Percentiles rank a stretch among this genome's conserved stretches.
phyloP scores from a whole-genome alignment of 2,113 vertebrate species.

The Neofelis nebulosa region DNA sequence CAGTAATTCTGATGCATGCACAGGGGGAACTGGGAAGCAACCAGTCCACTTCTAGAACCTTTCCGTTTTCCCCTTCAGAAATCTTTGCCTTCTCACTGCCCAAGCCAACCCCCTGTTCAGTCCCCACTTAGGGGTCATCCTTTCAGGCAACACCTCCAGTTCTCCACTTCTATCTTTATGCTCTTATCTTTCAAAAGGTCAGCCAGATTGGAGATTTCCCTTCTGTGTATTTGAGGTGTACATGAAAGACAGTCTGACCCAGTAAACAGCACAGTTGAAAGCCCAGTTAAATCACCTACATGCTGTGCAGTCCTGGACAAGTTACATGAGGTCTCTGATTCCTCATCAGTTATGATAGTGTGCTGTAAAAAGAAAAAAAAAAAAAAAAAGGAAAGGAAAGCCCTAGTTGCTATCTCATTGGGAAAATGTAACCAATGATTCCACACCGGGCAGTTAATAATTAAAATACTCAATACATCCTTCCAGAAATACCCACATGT shows the following conservation, averaged over 20 bases:
- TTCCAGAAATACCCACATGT: background rate
- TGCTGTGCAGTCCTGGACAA: background rate
- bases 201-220: background rate
- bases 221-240: background rate
- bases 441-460: background rate
- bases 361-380: background rate
- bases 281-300: background rate
- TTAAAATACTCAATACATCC: background rate
- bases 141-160: background rate
- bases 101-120: background rate
- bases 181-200: slow-evolving; percentile 2
- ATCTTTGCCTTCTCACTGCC: background rate
- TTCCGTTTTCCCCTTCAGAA: background rate
- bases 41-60: background rate
- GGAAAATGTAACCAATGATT: background rate
- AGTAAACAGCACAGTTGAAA: background rate
- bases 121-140: background rate
- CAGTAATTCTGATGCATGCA: background rate
- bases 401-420: background rate
- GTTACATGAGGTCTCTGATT: background rate
- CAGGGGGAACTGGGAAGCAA: background rate
- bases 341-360: background rate
- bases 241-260: background rate
- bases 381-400: background rate
- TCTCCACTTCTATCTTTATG: background rate